Evolutionary conservation across 2,113 vertebrate species (phyloP).

Genomic region (Thomomys bottae): DNA sequence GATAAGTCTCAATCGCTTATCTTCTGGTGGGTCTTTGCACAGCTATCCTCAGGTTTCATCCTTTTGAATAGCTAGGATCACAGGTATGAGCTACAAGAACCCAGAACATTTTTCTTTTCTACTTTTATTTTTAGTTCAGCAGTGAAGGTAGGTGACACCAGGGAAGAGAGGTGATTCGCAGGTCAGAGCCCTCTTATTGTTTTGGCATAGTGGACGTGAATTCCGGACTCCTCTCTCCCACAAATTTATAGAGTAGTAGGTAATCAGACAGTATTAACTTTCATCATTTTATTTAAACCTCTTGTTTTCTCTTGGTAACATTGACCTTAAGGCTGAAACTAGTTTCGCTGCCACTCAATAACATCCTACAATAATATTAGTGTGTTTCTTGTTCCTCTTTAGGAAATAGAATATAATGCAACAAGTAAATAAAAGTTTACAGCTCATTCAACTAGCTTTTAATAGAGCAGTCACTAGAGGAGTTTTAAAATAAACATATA

Average conservation of each 20-base stretch:
- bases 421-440: slow-evolving; percentile 31
- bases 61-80: too few relatives aligned
- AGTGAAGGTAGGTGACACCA: neutral
- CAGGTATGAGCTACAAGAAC: too few relatives aligned
- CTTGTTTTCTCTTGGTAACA: neutral
- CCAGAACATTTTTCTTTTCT: too few relatives aligned
- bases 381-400: neutral
- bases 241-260: neutral
- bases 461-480: neutral
- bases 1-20: too few relatives aligned
- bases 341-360: neutral
- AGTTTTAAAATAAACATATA: neutral
- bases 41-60: too few relatives aligned
- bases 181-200: neutral
- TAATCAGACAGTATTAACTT: neutral
- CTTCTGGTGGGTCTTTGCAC: too few relatives aligned
- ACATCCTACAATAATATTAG: neutral
- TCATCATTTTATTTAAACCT: too few relatives aligned
- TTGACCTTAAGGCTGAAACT: neutral
- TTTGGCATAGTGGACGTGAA: neutral
- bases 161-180: neutral
- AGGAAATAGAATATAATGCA: neutral
- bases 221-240: neutral
- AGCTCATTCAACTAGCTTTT: neutral
- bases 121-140: neutral